Evolutionary conservation across 1,140 invertebrate genomes (phyloP), one percentile per base, ranked within the genome.

Genomic region (Caenorhabditis briggsae): DNA sequence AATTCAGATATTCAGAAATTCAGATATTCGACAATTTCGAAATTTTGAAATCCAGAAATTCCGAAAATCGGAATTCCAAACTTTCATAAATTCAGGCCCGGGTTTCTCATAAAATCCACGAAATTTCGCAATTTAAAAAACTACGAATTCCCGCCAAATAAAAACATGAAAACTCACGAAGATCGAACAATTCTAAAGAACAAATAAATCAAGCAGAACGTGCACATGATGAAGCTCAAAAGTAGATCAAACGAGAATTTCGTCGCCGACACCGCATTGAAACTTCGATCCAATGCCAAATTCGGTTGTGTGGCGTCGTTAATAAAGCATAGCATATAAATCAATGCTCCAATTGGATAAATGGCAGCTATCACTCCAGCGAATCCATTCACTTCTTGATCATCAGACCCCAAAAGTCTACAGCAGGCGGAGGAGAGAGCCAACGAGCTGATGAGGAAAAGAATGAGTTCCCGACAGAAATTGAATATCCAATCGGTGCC

Each of bases 391-490:
- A 55, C 46, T 12, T 88, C 88, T 53, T 84, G 59, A 12, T 84
- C 83, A 41, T 50, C 43, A 5, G 82, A 82, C 0, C 87, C 82
- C 41, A 88, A 14, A 5, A 78, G 64, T n/a, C 53, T 46, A 53
- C 82, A 82, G 56, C 86, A 88, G 6, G 82, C 86, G 12, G 84
- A 48, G 12, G 89, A 70, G 12, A 88, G 83, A 12, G 88, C 82
- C 16, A 88, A 59, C 2, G 65, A 82, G 41, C 86, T 86, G 48
- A 65, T 64, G 2, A 85, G 25, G n/a, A 88, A 65, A 12, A 88
- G 64, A 50, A 85, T 82, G n/a, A 88, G 23, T 14, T 88, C 88
- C 33, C 88, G 85, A 20, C 89, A 59, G 23, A 87, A 65, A 41
- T 84, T 87, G 83, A 88, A 88, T 2, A 88, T 55, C 43, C 70